These are phyloP conservation scores for Solen grandis DNA, from an alignment of 1,140 invertebrate genomes.

Conservation along the genomic window DNA sequence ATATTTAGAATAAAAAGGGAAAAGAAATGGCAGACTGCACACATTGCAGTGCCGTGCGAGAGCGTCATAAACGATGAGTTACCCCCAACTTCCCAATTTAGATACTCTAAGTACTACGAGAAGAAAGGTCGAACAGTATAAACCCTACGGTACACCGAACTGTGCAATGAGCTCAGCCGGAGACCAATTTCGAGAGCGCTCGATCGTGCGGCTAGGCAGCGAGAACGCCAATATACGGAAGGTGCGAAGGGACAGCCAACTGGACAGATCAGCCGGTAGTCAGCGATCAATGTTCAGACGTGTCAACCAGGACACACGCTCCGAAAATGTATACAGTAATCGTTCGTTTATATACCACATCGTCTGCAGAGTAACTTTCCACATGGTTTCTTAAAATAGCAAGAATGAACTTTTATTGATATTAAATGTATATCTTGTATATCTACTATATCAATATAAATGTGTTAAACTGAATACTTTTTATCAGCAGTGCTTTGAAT, in stretches of 20 bases:
- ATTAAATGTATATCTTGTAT: no score
- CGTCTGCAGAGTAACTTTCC: no score
- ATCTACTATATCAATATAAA: no score
- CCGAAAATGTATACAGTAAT: background rate
- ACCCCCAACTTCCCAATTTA: conserved; percentile 46
- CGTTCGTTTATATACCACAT: background rate
- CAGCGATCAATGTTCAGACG: conserved; percentile 53
- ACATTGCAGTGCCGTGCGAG: conserved; percentile 39
- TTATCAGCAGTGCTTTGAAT: no score
- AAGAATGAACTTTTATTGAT: no score
- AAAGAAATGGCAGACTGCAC: conserved; percentile 51
- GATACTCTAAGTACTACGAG: conserved; percentile 32
- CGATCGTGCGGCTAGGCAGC: conserved; percentile 51
- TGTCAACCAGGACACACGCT: conserved; percentile 52
- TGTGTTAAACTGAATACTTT: no score
- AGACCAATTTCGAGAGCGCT: conserved; percentile 41
- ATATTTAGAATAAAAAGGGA: background rate
- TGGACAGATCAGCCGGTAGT: conserved; percentile 50
- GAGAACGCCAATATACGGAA: conserved; percentile 46
- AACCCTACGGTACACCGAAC: conserved; percentile 47
- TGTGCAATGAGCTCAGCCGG: conserved; percentile 34
- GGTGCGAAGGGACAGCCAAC: conserved; percentile 37
- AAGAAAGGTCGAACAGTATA: conserved; percentile 42
- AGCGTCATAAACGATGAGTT: conserved; percentile 47
- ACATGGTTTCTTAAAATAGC: no score